These are phyloP conservation scores for Mycalesis mineus DNA, from an alignment of 2,888 invertebrate species.

Conservation along the genomic window DNA sequence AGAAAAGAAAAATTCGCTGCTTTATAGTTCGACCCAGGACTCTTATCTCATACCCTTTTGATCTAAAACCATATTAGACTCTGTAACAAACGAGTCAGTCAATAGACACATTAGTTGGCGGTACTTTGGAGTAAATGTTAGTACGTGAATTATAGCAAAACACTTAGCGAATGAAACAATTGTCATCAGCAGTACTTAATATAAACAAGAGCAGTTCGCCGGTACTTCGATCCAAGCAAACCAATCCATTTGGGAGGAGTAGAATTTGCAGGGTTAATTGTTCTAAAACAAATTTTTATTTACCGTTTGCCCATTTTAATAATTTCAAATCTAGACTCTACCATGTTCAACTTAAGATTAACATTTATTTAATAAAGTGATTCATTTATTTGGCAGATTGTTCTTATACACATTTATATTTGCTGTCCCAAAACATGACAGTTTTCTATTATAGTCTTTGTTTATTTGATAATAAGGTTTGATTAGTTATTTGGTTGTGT, in stretches of 20 bases:
- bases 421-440: not conserved
- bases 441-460: slow-evolving; percentile 32
- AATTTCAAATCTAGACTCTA: slow-evolving; percentile 32
- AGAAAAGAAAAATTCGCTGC: too few relatives aligned
- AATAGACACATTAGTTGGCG: too few relatives aligned
- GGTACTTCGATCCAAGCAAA: slow-evolving; percentile 58
- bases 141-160: not conserved
- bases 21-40: too few relatives aligned
- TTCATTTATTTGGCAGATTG: slow-evolving; percentile 64
- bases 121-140: too few relatives aligned
- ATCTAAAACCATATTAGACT: too few relatives aligned
- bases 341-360: accelerated
- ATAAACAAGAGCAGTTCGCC: slow-evolving; percentile 47
- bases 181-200: slow-evolving; percentile 16
- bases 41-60: too few relatives aligned
- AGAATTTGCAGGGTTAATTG: slow-evolving; percentile 66
- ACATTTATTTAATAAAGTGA: slow-evolving; percentile 32
- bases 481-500: not conserved
- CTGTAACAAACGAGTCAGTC: too few relatives aligned
- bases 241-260: slow-evolving; percentile 72
- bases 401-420: slow-evolving; percentile 39
- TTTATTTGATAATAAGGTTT: not conserved
- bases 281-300: slow-evolving; percentile 39
- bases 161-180: slow-evolving; percentile 6
- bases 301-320: not conserved